Evolutionary conservation across 37 sponge, comb jelly and placozoan genomes (phyloP).

Genomic region (Diacarnus erythraeanus): DNA sequence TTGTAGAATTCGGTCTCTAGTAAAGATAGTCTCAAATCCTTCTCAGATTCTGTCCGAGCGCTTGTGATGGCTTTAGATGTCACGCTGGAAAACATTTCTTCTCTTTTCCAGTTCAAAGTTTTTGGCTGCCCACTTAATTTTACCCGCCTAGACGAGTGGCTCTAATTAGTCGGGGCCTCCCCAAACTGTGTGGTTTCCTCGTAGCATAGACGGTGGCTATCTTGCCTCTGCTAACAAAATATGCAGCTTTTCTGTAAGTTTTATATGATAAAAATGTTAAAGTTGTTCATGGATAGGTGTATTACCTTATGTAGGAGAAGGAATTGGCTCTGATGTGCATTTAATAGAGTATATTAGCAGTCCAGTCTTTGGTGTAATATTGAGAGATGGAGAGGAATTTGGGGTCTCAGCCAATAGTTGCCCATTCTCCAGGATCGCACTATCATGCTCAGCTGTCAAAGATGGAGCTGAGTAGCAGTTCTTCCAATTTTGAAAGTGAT

Average conservation of each 20-base stretch:
- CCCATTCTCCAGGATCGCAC: background rate
- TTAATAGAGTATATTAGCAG: background rate
- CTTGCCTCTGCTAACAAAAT: too few relatives aligned
- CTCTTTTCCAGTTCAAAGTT: too few relatives aligned
- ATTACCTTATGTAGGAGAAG: background rate
- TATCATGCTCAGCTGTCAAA: background rate
- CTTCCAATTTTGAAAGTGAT: constrained; percentile 2
- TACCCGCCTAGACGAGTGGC: too few relatives aligned
- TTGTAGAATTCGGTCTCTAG: constrained; percentile 26
- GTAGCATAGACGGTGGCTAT: too few relatives aligned
- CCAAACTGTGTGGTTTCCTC: too few relatives aligned
- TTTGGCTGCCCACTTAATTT: too few relatives aligned
- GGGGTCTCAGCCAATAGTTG: background rate
- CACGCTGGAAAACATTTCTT: too few relatives aligned
- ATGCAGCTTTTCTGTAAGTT: too few relatives aligned
- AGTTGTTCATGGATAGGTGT: too few relatives aligned
- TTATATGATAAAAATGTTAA: too few relatives aligned
- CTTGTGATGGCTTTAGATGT: too few relatives aligned
- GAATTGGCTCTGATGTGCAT: constrained; percentile 14
- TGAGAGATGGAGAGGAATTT: background rate
- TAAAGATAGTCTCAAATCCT: constrained; percentile 3
- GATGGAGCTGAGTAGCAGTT: background rate
- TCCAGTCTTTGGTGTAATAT: background rate
- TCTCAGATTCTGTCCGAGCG: background rate
- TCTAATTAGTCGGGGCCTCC: too few relatives aligned